Evolutionary conservation across 35 echinoderm and acorn worm species (phyloP).

Genomic region (Amphiura filiformis): DNA sequence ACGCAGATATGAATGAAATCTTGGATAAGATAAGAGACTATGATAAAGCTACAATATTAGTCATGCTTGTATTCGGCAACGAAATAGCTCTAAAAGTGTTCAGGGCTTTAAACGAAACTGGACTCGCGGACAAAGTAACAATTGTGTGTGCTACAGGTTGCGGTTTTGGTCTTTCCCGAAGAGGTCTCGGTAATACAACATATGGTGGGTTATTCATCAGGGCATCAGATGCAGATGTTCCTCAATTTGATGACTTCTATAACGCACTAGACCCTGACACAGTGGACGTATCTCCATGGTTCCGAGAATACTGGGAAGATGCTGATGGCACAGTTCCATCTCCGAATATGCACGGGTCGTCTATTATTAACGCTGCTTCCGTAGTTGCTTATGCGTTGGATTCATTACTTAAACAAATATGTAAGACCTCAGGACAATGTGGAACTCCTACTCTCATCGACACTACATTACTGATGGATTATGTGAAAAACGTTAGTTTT

Average conservation of each 20-base stretch:
- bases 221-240: not conserved
- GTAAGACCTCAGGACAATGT: not conserved
- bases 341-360: not conserved
- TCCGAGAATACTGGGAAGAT: not conserved
- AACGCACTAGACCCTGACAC: not conserved
- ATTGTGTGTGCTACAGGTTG: not conserved
- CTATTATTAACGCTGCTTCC: conserved; percentile 27
- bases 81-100: not conserved
- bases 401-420: not conserved
- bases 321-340: not conserved
- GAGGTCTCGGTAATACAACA: not conserved
- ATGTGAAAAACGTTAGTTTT: conserved; percentile 8
- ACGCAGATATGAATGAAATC: conserved; percentile 9
- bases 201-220: conserved; percentile 28
- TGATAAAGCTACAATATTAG: not conserved
- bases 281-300: conserved; percentile 11
- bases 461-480: not conserved
- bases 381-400: conserved; percentile 33
- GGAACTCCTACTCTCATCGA: not conserved
- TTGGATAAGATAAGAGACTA: conserved; percentile 16
- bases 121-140: not conserved
- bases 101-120: not conserved
- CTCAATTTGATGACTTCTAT: conserved; percentile 10
- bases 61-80: conserved; percentile 6
- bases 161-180: not conserved